Evolutionary conservation across 2,113 vertebrate genomes (phyloP), one percentile per base, ranked within the genome.

Genomic region (Cryptomyrus ogoouensis): DNA sequence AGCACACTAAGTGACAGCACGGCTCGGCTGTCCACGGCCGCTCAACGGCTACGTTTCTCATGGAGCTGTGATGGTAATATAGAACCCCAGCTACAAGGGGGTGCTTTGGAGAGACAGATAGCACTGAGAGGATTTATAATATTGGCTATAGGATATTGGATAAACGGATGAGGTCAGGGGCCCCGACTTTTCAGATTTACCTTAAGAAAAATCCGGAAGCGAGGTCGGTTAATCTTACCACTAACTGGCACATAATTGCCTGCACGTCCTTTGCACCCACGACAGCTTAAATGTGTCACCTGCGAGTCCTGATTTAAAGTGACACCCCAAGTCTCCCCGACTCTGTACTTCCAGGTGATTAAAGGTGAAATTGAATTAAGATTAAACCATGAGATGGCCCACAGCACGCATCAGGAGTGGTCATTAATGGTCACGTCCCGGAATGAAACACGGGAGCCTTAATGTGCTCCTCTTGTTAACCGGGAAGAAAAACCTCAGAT

Each of bases 151-250:
- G 74, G 31, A 42, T 80, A 19, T 92, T 91, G 89, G 92, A 92
- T 90, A 83, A 95, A 91, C 92, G 93, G n/a, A 74, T 47, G 47
- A 91, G 88, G 89, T 90, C 93, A 92, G 91, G 91, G 91, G 91
- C 6, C n/a, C 74, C 2, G 93, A 89, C 89, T 92, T 93, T 42
- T 94, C 93, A 94, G 92, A 77, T 74, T 93, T 93, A 87, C 94
- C 92, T 88, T 92, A 90, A 52, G 62, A 83, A 93, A 89, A 91
- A 85, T 70, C 62, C 62, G 10, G 62, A 92, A 91, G 89, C 6
- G 13, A 35, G 77, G 80, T 46, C 39, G 46, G n/a, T 89, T 91
- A 92, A 70, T 92, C 92, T 89, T 90, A 87, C 87, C 88, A 90
- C 88, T 88, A 74, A 88, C 89, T 89, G 89, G 90, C 91, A 89